phyloP scores from a whole-genome alignment of 2,797 vertebrate genomes.

The Alauda arvensis region DNA sequence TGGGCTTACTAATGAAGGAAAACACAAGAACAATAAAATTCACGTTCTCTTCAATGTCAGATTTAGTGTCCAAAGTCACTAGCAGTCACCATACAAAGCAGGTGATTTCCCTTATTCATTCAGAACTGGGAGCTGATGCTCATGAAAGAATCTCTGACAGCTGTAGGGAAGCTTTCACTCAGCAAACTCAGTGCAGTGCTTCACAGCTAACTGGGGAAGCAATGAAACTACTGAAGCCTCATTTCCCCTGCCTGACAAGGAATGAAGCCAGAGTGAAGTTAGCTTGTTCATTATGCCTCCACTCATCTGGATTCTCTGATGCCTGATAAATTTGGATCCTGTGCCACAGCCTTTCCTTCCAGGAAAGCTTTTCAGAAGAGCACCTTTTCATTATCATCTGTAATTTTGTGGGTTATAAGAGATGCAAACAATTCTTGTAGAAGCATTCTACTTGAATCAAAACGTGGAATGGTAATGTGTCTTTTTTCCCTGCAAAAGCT shows the following conservation, averaged over 20 bases:
- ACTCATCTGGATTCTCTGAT: background rate
- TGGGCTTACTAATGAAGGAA: background rate
- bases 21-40: background rate
- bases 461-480: background rate
- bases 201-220: slow-evolving; percentile 12
- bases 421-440: background rate
- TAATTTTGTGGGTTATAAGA: background rate
- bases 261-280: background rate
- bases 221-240: background rate
- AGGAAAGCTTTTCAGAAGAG: background rate
- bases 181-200: background rate
- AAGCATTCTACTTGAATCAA: background rate
- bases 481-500: background rate
- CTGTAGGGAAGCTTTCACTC: background rate
- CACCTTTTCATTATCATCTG: background rate
- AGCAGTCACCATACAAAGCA: background rate
- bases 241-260: slow-evolving; percentile 6
- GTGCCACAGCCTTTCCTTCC: background rate
- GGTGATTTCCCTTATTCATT: background rate
- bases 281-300: background rate
- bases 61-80: background rate
- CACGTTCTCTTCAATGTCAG: background rate
- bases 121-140: background rate
- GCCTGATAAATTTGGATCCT: background rate
- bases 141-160: background rate